These are phyloP conservation scores for Thymelicus sylvestris DNA, from an alignment of 2,888 invertebrate species.

Conservation along the genomic window DNA sequence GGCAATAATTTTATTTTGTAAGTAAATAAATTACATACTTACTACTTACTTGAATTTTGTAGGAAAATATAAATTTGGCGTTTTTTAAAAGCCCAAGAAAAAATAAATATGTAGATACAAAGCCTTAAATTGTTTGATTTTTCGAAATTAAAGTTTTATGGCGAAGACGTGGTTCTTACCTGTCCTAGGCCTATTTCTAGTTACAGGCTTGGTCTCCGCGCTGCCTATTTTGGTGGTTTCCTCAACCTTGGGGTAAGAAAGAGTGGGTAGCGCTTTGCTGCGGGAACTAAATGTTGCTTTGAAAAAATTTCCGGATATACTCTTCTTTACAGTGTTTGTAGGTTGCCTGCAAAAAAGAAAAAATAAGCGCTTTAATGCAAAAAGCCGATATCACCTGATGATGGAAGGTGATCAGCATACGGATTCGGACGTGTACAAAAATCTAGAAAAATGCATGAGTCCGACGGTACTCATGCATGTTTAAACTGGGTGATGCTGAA, in stretches of 20 bases:
- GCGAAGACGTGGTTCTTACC: slow-evolving; percentile 53
- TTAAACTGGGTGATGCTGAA: no score
- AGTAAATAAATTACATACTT: neutral
- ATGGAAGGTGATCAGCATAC: no score
- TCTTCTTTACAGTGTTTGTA: slow-evolving; percentile 49
- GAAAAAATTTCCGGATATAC: slow-evolving; percentile 75
- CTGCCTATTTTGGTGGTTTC: slow-evolving; percentile 80
- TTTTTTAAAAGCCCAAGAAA: no score
- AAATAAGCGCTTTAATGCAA: slow-evolving; percentile 13
- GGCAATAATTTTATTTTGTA: neutral
- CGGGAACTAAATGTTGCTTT: slow-evolving; percentile 79
- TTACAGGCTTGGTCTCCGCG: slow-evolving; percentile 80
- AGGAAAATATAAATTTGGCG: no score
- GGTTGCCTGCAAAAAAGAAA: slow-evolving; percentile 57
- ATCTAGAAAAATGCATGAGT: no score
- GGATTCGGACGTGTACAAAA: no score
- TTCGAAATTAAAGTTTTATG: no score
- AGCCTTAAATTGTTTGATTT: no score
- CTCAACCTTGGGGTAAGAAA: slow-evolving; percentile 56
- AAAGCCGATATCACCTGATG: no score
- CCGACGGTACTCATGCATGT: no score
- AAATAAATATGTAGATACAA: no score
- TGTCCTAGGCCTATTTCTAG: slow-evolving; percentile 77
- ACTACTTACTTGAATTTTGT: no score
- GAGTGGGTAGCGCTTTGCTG: slow-evolving; percentile 73